Evolutionary conservation across 2,113 vertebrate species (phyloP).

Genomic region (Pipa parva): DNA sequence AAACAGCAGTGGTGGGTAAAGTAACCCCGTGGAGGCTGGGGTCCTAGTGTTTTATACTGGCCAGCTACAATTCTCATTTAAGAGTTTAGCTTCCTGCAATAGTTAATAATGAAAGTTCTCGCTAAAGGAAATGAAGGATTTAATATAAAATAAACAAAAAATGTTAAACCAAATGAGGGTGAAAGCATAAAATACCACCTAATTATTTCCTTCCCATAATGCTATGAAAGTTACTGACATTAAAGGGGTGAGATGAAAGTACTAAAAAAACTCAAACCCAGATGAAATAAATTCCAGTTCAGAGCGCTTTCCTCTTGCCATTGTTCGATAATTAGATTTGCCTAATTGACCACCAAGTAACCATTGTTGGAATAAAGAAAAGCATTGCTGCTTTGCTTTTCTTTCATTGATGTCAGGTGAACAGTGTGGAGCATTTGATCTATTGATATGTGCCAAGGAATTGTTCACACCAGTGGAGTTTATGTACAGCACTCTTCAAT

Average conservation of each 20-base stretch:
- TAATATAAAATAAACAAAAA: no score
- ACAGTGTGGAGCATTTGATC: constrained; percentile 16
- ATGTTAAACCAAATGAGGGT: background rate
- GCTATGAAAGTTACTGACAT: constrained; percentile 24
- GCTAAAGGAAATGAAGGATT: background rate
- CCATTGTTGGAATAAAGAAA: constrained; percentile 22
- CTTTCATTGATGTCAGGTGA: constrained; percentile 14
- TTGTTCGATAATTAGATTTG: constrained; percentile 40
- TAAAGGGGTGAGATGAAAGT: constrained; percentile 22
- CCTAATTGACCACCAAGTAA: constrained; percentile 32
- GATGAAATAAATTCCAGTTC: constrained; percentile 29
- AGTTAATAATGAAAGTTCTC: background rate
- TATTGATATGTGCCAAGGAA: constrained; percentile 1
- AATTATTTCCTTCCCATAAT: constrained; percentile 25
- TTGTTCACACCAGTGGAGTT: background rate
- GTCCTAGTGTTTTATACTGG: no score
- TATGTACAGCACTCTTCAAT: constrained; percentile 7
- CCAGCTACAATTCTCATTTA: no score
- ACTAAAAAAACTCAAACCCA: background rate
- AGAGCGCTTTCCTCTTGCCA: constrained; percentile 8
- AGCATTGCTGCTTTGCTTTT: background rate
- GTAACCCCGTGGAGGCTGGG: no score
- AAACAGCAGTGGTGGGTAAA: no score
- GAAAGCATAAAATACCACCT: background rate
- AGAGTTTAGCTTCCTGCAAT: no score